Percentiles rank a stretch among this genome's conserved stretches.
These are phyloP conservation scores for Heteromormyrus szaboi DNA, from an alignment of 2,797 vertebrate genomes.

Conservation along the genomic window DNA sequence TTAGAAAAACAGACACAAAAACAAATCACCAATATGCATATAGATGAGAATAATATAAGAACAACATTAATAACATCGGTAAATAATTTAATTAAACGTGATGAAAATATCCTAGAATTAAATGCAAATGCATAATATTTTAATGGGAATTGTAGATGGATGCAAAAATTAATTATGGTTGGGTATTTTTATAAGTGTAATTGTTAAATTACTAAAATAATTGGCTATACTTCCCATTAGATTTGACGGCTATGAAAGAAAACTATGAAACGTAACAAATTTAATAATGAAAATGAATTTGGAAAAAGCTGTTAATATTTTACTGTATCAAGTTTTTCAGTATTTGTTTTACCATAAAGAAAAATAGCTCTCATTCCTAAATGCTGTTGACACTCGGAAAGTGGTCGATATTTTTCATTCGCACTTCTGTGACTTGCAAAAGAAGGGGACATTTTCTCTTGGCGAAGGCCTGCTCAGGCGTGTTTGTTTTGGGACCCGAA, in stretches of 20 bases:
- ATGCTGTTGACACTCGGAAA: constrained; percentile 70
- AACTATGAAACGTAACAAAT: not conserved
- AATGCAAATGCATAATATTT: not conserved
- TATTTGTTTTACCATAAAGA: not conserved
- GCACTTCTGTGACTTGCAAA: constrained; percentile 41
- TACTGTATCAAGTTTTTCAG: not conserved
- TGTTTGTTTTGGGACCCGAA: constrained; percentile 36
- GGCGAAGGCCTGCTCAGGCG: constrained; percentile 41
- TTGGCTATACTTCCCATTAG: not conserved
- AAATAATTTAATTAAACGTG: not conserved
- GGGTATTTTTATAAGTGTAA: not conserved
- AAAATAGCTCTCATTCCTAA: constrained; percentile 38
- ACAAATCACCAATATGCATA: constrained; percentile 39
- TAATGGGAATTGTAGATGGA: not conserved
- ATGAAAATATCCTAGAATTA: not conserved
- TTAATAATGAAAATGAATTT: not conserved
- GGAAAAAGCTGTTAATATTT: not conserved
- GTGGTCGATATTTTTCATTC: constrained; percentile 68
- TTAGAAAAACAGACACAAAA: constrained; percentile 55
- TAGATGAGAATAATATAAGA: not conserved
- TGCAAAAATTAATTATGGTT: not conserved
- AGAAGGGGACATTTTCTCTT: constrained; percentile 39
- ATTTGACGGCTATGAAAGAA: not conserved
- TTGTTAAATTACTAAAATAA: not conserved
- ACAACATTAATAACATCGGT: not conserved